phyloP scores from a whole-genome alignment of 1,140 invertebrate genomes.

The Drosophila parvula region DNA sequence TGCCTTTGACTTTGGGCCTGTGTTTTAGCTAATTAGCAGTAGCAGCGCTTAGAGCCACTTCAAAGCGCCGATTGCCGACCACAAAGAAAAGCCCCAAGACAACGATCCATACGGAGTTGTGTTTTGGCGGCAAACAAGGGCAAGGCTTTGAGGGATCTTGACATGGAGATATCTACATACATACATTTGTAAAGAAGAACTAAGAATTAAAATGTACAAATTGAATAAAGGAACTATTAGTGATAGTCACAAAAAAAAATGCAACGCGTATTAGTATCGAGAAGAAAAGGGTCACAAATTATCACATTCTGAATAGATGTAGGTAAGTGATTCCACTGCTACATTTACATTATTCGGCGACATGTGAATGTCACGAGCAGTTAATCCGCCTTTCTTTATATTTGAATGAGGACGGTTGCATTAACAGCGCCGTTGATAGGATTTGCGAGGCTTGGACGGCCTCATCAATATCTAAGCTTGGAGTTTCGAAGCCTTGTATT shows the following conservation, averaged over 20 bases:
- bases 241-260: conserved; percentile 1
- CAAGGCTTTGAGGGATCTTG: conserved; percentile 17
- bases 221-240: not conserved
- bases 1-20: conserved; percentile 32
- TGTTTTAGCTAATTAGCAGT: conserved; percentile 65
- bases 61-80: conserved; percentile 37
- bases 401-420: no score
- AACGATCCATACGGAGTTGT: conserved; percentile 10
- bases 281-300: no score
- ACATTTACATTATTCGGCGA: no score
- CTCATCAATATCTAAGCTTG: no score
- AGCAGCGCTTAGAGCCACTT: conserved; percentile 40
- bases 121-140: conserved; percentile 29
- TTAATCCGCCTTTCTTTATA: no score
- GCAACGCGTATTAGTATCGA: no score
- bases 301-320: no score
- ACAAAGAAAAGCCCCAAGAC: conserved; percentile 42
- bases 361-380: no score
- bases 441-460: no score
- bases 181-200: not conserved
- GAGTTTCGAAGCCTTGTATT: no score
- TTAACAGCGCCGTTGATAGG: no score
- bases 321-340: no score
- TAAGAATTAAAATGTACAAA: not conserved
- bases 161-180: not conserved